Conservation (phyloP, 2,113 vertebrate genomes). For the Serinus canaria region DNA sequence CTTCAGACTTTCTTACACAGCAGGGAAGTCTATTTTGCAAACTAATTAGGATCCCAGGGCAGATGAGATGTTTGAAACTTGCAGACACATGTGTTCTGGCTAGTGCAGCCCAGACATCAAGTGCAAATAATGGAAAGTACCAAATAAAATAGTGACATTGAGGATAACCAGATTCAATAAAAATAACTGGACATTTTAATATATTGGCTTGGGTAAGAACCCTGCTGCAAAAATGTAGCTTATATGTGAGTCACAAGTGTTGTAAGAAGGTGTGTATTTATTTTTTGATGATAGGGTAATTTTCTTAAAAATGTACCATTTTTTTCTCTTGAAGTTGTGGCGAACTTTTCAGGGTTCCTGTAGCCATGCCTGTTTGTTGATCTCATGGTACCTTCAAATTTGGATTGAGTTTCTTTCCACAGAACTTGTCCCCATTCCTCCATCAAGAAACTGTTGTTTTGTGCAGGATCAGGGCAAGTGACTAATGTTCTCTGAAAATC, state of each 20-base stretch:
- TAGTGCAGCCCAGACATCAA: neutral
- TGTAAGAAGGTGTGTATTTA: neutral
- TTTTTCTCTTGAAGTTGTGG: neutral
- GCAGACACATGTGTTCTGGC: accelerated
- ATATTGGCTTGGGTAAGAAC: neutral
- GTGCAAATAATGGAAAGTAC: neutral
- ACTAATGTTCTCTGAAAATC: constrained; percentile 27
- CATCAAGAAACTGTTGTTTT: constrained; percentile 11
- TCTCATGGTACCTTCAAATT: neutral
- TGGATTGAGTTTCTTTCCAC: neutral
- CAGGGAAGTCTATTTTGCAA: neutral
- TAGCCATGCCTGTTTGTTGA: neutral
- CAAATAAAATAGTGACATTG: neutral
- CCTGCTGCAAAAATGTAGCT: neutral
- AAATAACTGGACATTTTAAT: neutral
- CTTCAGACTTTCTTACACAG: neutral
- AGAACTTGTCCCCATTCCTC: neutral
- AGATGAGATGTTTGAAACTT: neutral
- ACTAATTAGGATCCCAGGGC: neutral
- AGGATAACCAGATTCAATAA: neutral
- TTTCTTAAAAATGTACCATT: neutral
- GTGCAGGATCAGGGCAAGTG: constrained; percentile 1
- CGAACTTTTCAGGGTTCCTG: neutral
- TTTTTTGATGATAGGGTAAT: neutral
- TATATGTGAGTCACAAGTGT: neutral